Conservation (phyloP, 2,888 invertebrate genomes). For the Oithona nana region DNA sequence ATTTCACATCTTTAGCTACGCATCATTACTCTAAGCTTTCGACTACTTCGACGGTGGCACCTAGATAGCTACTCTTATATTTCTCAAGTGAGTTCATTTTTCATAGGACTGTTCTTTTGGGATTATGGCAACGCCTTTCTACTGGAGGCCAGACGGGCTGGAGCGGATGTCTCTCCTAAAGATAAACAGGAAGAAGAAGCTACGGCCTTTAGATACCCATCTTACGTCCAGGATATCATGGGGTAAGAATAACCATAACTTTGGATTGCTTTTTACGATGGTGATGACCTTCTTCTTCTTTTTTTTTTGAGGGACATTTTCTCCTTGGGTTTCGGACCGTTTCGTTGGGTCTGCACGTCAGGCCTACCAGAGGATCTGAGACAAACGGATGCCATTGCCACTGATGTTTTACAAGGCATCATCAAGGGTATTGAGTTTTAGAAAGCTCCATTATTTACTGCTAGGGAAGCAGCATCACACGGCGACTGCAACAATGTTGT, state of each 20-base stretch:
- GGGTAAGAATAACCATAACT: conserved; percentile 30
- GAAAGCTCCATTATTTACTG: no score
- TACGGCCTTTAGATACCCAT: conserved; percentile 32
- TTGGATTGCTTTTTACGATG: no score
- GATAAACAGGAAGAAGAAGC: conserved; percentile 21
- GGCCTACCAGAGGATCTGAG: conserved; percentile 33
- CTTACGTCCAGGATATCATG: conserved; percentile 44
- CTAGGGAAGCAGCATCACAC: no score
- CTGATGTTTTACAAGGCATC: conserved; percentile 29
- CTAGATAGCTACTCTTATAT: no score
- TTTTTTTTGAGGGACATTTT: conserved; percentile 35
- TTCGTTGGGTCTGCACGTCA: conserved; percentile 42
- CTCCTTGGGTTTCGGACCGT: conserved; percentile 43
- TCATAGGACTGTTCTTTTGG: conserved; percentile 33
- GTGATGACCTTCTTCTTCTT: not conserved
- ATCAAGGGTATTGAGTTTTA: conserved; percentile 21
- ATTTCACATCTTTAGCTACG: no score
- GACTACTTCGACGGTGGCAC: no score
- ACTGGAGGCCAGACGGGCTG: conserved; percentile 37
- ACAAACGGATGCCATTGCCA: conserved; percentile 36
- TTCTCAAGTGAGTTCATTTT: not conserved
- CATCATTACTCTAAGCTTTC: no score
- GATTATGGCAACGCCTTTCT: conserved; percentile 45
- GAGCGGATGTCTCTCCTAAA: conserved; percentile 30
- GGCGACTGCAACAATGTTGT: no score